Base-by-base conservation (phyloP, 2,113 vertebrate species). In the Rhea americana region DNA sequence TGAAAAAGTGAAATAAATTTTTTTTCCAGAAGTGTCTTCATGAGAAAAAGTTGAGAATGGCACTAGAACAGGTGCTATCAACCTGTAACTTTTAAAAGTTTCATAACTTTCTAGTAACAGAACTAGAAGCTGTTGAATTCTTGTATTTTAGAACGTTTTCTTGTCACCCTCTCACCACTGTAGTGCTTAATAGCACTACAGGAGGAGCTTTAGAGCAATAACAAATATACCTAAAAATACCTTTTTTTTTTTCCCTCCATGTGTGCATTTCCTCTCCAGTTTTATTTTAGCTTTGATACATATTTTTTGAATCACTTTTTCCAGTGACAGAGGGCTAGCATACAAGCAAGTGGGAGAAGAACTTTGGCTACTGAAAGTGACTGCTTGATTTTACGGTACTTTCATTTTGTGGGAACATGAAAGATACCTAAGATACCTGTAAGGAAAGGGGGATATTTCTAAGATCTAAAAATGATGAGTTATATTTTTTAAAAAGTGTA, bases 151-250 rank as follows among this genome's bases (percentile, higher is more conserved):
- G 17, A 74, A 19, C 4, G 35, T 68, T 35, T n/a, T 47, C 26
- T 77, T 87, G 7, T 8, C 20, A 47, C 2, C 1, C 0, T 71
- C 5, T 9, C 6, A 72, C 7, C 43, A 4, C 5, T 63, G 18
- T 24, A 32, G 11, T 30, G 28, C 5, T 68, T 93, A 16, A 77
- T 18, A 9, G 19, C 19, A 78, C 73, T 88, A 21, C 17, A 68
- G 28, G 21, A 53, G 24, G 7, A 77, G 8, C 18, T 4, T 25
- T 24, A 66, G 28, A 28, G 11, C 39, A 72, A 26, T 41, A 73
- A 65, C 5, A 70, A 63, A 74, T 22, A 5, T 26, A 3, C 7
- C 22, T 37, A 30, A 45, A 35, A 4, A 3, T 35, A 22, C 20
- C 47, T 21, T 45, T 10, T 37, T 28, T 25, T 77, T 16, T 77